A percentile compares a stretch with the other conserved stretches of the same genome.
phyloP scores from a whole-genome alignment of 2,888 invertebrate species.

The Entomobrya multifasciata region DNA sequence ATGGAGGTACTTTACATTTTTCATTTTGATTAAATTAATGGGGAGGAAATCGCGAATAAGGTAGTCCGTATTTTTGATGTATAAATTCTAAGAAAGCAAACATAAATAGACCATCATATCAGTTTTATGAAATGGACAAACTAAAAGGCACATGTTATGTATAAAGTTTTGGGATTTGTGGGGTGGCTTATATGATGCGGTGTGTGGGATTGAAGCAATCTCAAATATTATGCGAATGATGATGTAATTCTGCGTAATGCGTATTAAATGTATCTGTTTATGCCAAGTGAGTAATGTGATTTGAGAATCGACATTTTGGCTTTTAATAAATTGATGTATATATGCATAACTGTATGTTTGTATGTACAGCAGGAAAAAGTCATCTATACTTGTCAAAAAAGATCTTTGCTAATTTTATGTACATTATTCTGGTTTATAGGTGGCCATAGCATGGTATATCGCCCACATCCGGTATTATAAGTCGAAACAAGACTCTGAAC shows the following conservation, averaged over 20 bases:
- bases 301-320: background rate
- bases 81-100: no score
- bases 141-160: no score
- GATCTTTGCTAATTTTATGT: background rate
- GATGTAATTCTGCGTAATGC: no score
- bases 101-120: no score
- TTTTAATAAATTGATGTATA: background rate
- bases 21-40: background rate
- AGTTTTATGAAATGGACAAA: no score
- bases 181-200: no score
- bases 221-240: no score
- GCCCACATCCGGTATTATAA: conserved; percentile 69
- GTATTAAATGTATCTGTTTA: background rate
- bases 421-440: conserved; percentile 53
- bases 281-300: background rate
- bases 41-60: no score
- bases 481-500: conserved; percentile 64
- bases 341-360: background rate
- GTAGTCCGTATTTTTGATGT: no score
- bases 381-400: background rate
- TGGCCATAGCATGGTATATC: conserved; percentile 73
- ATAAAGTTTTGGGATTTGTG: no score
- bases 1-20: background rate
- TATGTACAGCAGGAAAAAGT: background rate
- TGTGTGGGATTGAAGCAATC: no score